Percentiles rank a stretch among this genome's conserved stretches.
Evolutionary conservation across 2,797 vertebrate species (phyloP).

Genomic region (Myripristis jacobus): DNA sequence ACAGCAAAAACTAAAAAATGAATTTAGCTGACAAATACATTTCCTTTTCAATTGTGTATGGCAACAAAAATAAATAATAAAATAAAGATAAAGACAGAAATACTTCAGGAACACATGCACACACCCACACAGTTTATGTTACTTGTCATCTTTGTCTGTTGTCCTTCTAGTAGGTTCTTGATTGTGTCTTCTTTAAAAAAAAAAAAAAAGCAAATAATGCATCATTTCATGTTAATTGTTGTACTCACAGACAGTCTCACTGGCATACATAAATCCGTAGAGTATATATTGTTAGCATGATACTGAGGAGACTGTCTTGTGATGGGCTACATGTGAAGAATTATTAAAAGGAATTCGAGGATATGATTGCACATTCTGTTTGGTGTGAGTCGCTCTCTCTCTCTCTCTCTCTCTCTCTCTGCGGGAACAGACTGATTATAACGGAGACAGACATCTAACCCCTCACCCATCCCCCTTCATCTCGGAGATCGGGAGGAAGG

Average conservation of each 20-base stretch:
- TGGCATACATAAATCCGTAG: not conserved
- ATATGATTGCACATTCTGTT: constrained; percentile 49
- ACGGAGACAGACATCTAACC: constrained; percentile 40
- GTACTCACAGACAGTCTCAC: not conserved
- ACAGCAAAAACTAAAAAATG: too few species aligned
- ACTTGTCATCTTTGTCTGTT: not conserved
- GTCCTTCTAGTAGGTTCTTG: not conserved
- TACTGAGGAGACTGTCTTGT: constrained; percentile 8
- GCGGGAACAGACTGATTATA: constrained; percentile 42
- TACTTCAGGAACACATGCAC: not conserved
- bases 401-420: constrained; percentile 31
- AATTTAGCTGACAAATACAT: too few species aligned
- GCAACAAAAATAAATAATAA: not conserved
- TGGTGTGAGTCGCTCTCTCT: constrained; percentile 42
- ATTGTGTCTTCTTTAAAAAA: too few species aligned
- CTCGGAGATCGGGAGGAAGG: constrained; percentile 28
- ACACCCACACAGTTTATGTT: not conserved
- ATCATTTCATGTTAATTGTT: not conserved
- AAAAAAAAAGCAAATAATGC: too few species aligned
- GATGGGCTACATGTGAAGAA: constrained; percentile 33
- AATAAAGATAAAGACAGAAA: not conserved
- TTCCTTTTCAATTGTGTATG: not conserved
- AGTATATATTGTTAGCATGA: constrained; percentile 1
- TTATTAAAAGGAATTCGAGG: constrained; percentile 30
- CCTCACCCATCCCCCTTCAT: constrained; percentile 8